Evolutionary conservation across 2,888 invertebrate species (phyloP), one percentile per base, ranked within the genome.

Genomic region (Pteria penguin): DNA sequence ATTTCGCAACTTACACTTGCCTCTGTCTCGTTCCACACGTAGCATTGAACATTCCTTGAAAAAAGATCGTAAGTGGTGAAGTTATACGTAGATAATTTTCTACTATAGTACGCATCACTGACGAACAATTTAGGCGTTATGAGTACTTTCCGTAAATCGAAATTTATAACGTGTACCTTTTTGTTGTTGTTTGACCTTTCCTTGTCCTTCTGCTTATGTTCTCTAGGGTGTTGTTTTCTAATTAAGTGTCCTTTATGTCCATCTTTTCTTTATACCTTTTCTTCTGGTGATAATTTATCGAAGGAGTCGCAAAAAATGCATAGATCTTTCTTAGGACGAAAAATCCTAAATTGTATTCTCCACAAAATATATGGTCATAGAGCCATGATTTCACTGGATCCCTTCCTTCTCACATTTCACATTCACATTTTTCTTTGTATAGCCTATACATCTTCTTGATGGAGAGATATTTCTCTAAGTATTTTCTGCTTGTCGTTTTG

Each of bases 101-200:
- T 63, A 31, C 72, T 76, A 27, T 81, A 81, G 36, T n/a, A n/a
- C n/a, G n/a, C n/a, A n/a, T n/a, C n/a, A n/a, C n/a, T n/a, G n/a
- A n/a, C n/a, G n/a, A n/a, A 75, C 2, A 72, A 52, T 45, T 81
- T 81, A 27, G 77, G 79, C 1, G 77, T 81, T 14, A 77, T 63
- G 4, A 79, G 62, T 1, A 77, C 81, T 54, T 81, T 79, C 58
- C 75, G 70, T 26, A 81, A 55, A 32, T 79, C 79, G 78, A 81
- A n/a, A n/a, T n/a, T n/a, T n/a, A 79, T 14, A 18, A 18, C n/a
- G 18, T 60, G 27, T 27, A 60, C 31, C 60, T 18, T 60, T 27
- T 5, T 31, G 31, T 27, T 60, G 11, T 60, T 31, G 4, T 18
- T 60, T 27, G 60, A n/a, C 31, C 29, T 60, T 27, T 60, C 29